Conservation (phyloP, 2,888 invertebrate species). For the Neelides folsomi region DNA sequence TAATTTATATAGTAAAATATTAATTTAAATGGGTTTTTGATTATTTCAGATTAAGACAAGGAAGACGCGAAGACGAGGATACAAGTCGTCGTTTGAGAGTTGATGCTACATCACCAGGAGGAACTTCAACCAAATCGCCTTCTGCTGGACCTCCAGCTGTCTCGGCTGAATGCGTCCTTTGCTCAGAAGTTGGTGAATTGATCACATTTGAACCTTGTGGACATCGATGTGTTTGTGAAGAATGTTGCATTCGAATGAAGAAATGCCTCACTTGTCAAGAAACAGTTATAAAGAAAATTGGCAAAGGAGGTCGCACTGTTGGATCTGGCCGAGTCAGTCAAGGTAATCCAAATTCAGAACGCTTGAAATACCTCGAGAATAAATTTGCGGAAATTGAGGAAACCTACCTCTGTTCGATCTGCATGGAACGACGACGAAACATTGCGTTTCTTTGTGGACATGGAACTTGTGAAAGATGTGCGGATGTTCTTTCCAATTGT, state of each 20-base stretch:
- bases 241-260: constrained; percentile 62
- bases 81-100: not conserved
- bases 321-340: not conserved
- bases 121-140: not conserved
- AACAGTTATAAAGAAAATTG: constrained; percentile 40
- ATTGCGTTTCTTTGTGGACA: constrained; percentile 82
- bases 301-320: constrained; percentile 23
- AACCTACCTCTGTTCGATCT: constrained; percentile 69
- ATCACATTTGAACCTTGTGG: constrained; percentile 59
- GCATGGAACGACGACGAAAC: constrained; percentile 69
- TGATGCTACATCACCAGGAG: not conserved
- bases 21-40: not conserved
- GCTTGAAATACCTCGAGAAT: constrained; percentile 55
- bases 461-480: constrained; percentile 67
- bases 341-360: constrained; percentile 51
- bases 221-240: constrained; percentile 59
- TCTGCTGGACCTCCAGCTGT: constrained; percentile 1
- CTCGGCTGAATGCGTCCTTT: constrained; percentile 51
- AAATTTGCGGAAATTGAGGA: constrained; percentile 77
- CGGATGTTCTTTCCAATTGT: constrained; percentile 64
- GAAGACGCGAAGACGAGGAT: not conserved
- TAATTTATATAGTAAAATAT: not conserved
- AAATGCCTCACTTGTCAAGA: constrained; percentile 57
- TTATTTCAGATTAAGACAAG: not conserved
- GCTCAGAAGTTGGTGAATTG: constrained; percentile 52